Evolutionary conservation across 53 echinoderm and acorn worm genomes (phyloP).

Genomic region (Paracentrotus lividus): DNA sequence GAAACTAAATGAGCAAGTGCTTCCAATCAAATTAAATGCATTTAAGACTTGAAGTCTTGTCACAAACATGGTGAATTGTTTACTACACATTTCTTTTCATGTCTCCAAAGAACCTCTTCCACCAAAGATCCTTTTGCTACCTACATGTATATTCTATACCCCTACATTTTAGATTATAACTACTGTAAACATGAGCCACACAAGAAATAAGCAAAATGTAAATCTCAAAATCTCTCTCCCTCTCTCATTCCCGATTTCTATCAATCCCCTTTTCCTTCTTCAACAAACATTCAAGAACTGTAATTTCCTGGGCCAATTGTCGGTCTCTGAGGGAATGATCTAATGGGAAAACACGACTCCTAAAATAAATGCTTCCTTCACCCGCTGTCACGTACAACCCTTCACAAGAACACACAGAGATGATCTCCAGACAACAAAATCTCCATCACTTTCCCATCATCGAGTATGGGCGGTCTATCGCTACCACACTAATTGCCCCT

Average conservation of each 20-base stretch:
- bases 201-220: background rate
- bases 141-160: background rate
- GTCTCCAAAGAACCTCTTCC: background rate
- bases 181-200: background rate
- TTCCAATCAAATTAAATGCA: background rate
- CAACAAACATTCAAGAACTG: constrained; percentile 20
- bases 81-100: background rate
- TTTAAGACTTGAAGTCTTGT: background rate
- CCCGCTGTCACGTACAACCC: constrained; percentile 45
- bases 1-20: background rate
- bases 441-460: constrained; percentile 49
- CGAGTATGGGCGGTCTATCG: background rate
- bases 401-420: constrained; percentile 6
- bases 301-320: constrained; percentile 54
- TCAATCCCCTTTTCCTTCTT: background rate
- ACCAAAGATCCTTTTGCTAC: background rate
- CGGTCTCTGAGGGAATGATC: constrained; percentile 46
- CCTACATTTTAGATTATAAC: background rate
- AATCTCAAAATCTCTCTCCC: background rate
- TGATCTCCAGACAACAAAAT: background rate
- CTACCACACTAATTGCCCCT: constrained; percentile 39
- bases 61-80: background rate
- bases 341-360: constrained; percentile 64
- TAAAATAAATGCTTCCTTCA: constrained; percentile 57
- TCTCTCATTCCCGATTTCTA: background rate